A percentile compares a stretch with the other conserved stretches of the same genome.
Conservation (phyloP, 1,140 invertebrate genomes). For the Anthonomus grandis region DNA sequence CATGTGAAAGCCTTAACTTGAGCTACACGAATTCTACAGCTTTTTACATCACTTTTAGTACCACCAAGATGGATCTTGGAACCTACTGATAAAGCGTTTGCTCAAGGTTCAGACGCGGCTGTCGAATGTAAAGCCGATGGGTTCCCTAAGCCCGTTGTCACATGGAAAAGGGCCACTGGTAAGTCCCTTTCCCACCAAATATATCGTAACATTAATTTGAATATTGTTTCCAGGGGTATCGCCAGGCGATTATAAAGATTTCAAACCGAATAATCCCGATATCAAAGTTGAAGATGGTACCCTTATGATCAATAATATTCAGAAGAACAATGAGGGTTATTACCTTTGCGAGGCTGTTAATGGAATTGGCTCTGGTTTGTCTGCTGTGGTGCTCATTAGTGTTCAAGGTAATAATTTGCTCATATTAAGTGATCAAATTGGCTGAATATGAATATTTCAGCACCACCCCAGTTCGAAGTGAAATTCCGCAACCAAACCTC, state of each 20-base stretch:
- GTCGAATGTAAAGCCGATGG: slow-evolving; percentile 95
- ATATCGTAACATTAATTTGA: not conserved
- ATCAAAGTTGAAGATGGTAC: slow-evolving; percentile 90
- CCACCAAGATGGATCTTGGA: slow-evolving; percentile 95
- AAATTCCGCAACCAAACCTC: slow-evolving; percentile 88
- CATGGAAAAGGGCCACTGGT: slow-evolving; percentile 95
- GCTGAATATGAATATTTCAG: slow-evolving; percentile 52
- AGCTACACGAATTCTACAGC: slow-evolving; percentile 12
- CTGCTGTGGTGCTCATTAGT: slow-evolving; percentile 87
- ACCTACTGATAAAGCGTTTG: slow-evolving; percentile 92
- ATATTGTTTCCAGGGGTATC: slow-evolving; percentile 64
- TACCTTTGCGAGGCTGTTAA: slow-evolving; percentile 96
- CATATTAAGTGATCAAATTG: not conserved
- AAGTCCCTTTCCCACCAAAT: slow-evolving; percentile 36
- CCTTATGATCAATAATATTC: slow-evolving; percentile 81
- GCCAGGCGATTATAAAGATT: slow-evolving; percentile 88
- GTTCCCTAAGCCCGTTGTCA: slow-evolving; percentile 87
- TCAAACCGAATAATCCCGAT: slow-evolving; percentile 83
- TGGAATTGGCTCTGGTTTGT: slow-evolving; percentile 89
- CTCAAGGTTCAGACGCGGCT: slow-evolving; percentile 86
- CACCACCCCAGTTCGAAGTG: slow-evolving; percentile 90
- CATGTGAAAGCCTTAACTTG: not conserved
- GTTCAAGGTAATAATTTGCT: slow-evolving; percentile 72
- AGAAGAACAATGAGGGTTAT: slow-evolving; percentile 90
- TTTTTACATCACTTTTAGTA: slow-evolving; percentile 61